These are phyloP conservation scores for Brachyalestes nurse DNA, from an alignment of 2,797 vertebrate species.

Conservation along the genomic window DNA sequence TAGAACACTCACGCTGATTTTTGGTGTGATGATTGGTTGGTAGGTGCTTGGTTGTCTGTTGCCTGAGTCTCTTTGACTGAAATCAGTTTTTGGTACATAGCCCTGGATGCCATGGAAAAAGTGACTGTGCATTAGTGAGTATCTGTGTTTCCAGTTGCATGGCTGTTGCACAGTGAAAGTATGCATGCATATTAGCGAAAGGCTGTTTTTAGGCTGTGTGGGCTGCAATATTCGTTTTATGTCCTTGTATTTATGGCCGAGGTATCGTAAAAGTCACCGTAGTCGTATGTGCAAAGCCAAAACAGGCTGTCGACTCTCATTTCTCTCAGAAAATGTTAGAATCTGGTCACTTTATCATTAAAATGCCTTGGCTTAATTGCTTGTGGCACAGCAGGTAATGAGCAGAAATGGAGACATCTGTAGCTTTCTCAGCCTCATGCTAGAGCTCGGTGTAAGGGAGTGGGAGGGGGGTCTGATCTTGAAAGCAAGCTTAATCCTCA, in stretches of 20 bases:
- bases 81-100: neutral
- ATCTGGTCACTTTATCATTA: constrained; percentile 29
- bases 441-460: constrained; percentile 30
- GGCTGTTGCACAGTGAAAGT: neutral
- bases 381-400: constrained; percentile 53
- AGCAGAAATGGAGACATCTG: constrained; percentile 56
- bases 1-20: neutral
- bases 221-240: neutral
- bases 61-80: neutral
- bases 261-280: neutral
- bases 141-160: neutral
- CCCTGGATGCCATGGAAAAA: neutral
- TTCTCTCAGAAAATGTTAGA: constrained; percentile 32
- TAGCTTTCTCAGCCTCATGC: constrained; percentile 45
- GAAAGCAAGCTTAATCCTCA: constrained; percentile 52
- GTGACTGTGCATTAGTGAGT: neutral
- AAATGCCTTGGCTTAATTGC: constrained; percentile 43
- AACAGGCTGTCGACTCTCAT: neutral
- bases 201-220: neutral
- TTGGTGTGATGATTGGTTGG: neutral
- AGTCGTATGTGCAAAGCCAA: constrained; percentile 1
- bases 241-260: neutral
- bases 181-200: neutral
- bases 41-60: neutral
- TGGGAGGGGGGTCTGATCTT: constrained; percentile 37